Conservation (phyloP, 2,113 vertebrate species). For the Pongo pygmaeus region DNA sequence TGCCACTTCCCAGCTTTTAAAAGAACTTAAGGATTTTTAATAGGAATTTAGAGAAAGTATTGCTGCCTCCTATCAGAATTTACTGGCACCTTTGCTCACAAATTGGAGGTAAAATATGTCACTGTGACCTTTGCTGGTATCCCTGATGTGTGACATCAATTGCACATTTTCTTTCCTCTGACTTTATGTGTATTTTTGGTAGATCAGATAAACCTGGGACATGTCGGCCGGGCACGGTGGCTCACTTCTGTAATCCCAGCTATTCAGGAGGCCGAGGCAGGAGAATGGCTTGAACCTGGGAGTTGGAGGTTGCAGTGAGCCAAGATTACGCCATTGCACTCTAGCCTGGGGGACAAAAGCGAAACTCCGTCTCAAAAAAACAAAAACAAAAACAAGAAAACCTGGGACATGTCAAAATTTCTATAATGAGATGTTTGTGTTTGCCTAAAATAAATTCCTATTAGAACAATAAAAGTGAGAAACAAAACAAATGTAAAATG, state of each 20-base stretch:
- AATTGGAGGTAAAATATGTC: constrained; percentile 50
- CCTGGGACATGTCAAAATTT: not conserved
- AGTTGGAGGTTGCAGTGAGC: too few relatives aligned
- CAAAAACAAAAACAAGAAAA: too few relatives aligned
- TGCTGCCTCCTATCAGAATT: constrained; percentile 55
- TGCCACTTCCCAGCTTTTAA: constrained; percentile 51
- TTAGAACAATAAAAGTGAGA: not conserved
- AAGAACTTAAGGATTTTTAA: constrained; percentile 62
- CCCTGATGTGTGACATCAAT: not conserved
- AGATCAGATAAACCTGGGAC: not conserved
- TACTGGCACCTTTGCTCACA: constrained; percentile 61
- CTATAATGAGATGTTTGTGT: not conserved
- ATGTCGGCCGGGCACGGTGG: too few relatives aligned
- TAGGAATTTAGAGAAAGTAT: constrained; percentile 58
- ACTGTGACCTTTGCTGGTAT: constrained; percentile 1
- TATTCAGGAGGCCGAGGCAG: too few relatives aligned
- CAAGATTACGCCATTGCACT: too few relatives aligned
- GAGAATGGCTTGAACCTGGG: too few relatives aligned
- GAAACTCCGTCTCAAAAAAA: too few relatives aligned
- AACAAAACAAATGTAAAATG: not conserved
- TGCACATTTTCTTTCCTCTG: not conserved
- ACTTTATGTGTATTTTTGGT: constrained; percentile 43
- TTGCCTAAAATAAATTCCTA: not conserved
- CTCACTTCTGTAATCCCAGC: too few relatives aligned
- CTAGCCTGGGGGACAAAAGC: too few relatives aligned